phyloP scores from a whole-genome alignment of 2,797 vertebrate genomes.

The Anableps anableps region DNA sequence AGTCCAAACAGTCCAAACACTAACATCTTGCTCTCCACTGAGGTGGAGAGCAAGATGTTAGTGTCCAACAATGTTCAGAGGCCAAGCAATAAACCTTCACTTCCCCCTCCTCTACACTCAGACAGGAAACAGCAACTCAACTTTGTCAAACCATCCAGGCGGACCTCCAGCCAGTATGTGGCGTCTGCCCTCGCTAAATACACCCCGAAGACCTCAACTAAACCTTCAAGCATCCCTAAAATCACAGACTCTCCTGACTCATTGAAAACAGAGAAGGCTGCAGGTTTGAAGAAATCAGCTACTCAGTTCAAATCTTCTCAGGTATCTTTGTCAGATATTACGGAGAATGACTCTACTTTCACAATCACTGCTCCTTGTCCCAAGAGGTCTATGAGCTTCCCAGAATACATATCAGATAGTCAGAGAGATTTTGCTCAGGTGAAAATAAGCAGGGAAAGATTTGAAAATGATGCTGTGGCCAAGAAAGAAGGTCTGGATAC shows the following conservation, averaged over 20 bases:
- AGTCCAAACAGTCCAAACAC: slow-evolving; percentile 54
- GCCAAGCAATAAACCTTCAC: slow-evolving; percentile 58
- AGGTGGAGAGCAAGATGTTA: slow-evolving; percentile 62
- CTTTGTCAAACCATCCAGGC: slow-evolving; percentile 87
- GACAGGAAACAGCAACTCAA: slow-evolving; percentile 76
- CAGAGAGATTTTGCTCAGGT: slow-evolving; percentile 39
- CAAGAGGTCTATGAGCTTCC: slow-evolving; percentile 62
- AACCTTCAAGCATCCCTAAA: slow-evolving; percentile 42
- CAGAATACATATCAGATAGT: slow-evolving; percentile 56
- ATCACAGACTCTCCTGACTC: slow-evolving; percentile 40
- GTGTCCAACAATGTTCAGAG: slow-evolving; percentile 46
- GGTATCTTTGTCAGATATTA: slow-evolving; percentile 47
- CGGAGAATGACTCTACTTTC: slow-evolving; percentile 36
- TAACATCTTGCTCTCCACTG: slow-evolving; percentile 32
- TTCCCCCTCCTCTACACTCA: slow-evolving; percentile 36
- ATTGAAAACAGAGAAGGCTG: slow-evolving; percentile 27
- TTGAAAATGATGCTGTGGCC: slow-evolving; percentile 27
- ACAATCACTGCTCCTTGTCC: slow-evolving; percentile 44
- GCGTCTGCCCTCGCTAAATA: slow-evolving; percentile 90
- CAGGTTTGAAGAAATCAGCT: slow-evolving; percentile 55
- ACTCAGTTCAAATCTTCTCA: slow-evolving; percentile 53
- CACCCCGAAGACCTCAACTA: slow-evolving; percentile 67
- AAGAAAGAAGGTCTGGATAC: slow-evolving; percentile 47
- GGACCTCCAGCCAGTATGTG: slow-evolving; percentile 95
- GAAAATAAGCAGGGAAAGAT: slow-evolving; percentile 39